phyloP scores from a whole-genome alignment of 2,797 vertebrate species.

The Halcyon badia region DNA sequence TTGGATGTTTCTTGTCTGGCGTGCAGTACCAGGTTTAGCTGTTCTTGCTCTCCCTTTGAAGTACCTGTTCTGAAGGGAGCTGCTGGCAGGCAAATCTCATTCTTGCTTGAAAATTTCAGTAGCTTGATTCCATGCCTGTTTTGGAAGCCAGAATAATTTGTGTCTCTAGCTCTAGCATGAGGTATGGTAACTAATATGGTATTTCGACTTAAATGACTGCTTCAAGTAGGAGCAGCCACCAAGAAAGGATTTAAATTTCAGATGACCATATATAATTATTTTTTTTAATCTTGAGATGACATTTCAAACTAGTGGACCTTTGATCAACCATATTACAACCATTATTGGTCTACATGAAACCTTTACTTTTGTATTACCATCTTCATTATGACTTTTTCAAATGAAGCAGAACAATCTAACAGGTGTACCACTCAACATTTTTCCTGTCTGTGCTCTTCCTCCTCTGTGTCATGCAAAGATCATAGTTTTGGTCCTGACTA shows the following conservation, averaged over 20 bases:
- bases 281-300: background rate
- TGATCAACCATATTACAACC: background rate
- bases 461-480: background rate
- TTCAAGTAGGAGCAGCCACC: background rate
- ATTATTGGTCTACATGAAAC: background rate
- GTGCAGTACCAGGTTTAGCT: background rate
- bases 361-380: background rate
- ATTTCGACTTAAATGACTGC: background rate
- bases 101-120: background rate
- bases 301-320: background rate
- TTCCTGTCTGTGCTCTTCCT: background rate
- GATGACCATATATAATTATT: background rate
- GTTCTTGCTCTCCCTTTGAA: background rate
- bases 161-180: background rate
- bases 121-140: background rate
- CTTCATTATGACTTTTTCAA: background rate
- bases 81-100: background rate
- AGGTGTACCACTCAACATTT: background rate
- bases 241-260: background rate
- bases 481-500: background rate
- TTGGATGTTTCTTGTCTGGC: fast-evolving
- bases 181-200: background rate
- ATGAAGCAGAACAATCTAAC: background rate
- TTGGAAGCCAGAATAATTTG: background rate
- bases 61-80: background rate